Percentiles rank a stretch among this genome's conserved stretches.
Conservation (phyloP, 2,113 vertebrate genomes). For the Aspidoscelis tigris region DNA sequence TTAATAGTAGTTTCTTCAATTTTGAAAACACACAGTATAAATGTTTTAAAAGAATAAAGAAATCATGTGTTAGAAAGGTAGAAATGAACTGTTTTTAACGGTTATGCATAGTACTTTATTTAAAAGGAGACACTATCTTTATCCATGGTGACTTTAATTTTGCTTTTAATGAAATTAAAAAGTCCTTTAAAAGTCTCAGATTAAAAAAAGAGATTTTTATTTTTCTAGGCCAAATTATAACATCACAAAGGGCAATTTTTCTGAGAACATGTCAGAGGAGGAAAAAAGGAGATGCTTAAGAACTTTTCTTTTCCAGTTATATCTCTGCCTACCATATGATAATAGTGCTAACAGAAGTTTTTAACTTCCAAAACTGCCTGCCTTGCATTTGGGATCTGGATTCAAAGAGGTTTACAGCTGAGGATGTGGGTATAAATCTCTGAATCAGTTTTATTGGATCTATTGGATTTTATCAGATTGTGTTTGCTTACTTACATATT, state of each 20-base stretch:
- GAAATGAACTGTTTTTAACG: neutral
- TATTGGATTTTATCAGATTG: too few relatives aligned
- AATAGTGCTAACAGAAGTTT: too few relatives aligned
- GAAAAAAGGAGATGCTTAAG: too few relatives aligned
- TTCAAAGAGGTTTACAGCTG: neutral
- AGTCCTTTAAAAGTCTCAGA: too few relatives aligned
- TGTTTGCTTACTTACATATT: too few relatives aligned
- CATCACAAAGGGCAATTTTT: neutral
- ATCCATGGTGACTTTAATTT: neutral
- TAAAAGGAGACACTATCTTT: constrained; percentile 25
- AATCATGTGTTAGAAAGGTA: neutral
- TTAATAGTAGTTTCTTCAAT: neutral
- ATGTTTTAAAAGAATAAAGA: neutral
- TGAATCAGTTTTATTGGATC: too few relatives aligned
- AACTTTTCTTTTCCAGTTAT: neutral
- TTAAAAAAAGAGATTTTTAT: too few relatives aligned
- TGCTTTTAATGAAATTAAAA: constrained; percentile 7
- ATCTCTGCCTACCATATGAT: neutral
- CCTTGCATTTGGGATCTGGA: neutral
- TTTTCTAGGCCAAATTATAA: neutral
- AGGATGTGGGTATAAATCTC: neutral
- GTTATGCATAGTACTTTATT: neutral
- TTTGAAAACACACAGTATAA: neutral
- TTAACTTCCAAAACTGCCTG: too few relatives aligned
- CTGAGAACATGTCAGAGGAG: neutral